Percentiles rank a stretch among this genome's conserved stretches.
Conservation (phyloP, 1,140 invertebrate species). For the Brachionus rubens region DNA sequence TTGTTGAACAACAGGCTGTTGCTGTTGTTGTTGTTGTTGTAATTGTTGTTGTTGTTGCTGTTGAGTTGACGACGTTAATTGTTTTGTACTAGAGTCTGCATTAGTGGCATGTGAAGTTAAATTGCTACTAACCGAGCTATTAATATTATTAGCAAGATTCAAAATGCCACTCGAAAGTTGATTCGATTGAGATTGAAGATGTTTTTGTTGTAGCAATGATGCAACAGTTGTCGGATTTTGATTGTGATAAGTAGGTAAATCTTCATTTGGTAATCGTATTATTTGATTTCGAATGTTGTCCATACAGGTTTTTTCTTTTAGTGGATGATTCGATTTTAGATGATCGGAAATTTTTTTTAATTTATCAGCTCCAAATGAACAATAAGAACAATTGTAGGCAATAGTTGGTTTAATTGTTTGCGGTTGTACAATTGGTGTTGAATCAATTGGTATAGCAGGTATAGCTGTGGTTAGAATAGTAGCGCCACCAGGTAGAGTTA, state of each 20-base stretch:
- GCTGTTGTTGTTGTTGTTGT: background rate
- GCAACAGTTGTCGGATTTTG: conserved; percentile 39
- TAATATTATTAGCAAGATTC: background rate
- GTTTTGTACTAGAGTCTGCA: background rate
- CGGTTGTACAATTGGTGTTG: background rate
- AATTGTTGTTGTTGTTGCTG: background rate
- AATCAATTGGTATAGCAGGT: conserved; percentile 4
- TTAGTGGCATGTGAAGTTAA: too few species aligned
- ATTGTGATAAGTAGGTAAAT: conserved; percentile 33
- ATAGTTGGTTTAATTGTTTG: conserved; percentile 12
- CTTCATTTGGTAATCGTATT: conserved; percentile 37
- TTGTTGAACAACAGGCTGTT: background rate
- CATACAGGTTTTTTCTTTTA: conserved; percentile 32
- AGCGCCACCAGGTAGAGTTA: background rate
- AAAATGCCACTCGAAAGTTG: background rate
- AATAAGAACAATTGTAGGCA: conserved; percentile 37
- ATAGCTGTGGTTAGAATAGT: background rate
- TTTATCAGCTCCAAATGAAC: conserved; percentile 40
- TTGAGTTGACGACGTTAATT: too few species aligned
- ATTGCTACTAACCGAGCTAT: too few species aligned
- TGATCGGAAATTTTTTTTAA: conserved; percentile 45
- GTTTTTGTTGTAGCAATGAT: conserved; percentile 16
- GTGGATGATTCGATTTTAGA: conserved; percentile 13
- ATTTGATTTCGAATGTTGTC: conserved; percentile 34
- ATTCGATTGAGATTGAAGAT: conserved; percentile 1